A percentile compares a stretch with the other conserved stretches of the same genome.
These are phyloP conservation scores for Microplitis mediator DNA, from an alignment of 1,140 invertebrate species.

Conservation along the genomic window DNA sequence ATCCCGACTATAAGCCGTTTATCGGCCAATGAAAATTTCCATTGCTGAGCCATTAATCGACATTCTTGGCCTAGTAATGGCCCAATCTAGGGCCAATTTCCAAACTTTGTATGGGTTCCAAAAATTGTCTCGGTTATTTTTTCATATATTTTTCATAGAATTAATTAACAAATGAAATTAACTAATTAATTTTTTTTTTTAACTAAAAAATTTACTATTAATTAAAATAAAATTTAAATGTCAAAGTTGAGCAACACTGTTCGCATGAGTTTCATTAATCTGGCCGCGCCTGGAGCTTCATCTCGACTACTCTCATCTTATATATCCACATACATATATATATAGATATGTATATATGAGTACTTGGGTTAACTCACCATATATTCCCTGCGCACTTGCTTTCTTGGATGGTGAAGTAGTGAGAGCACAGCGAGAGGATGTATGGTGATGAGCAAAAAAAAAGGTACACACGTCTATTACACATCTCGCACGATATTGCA, in stretches of 20 bases:
- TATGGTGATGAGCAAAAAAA: background rate
- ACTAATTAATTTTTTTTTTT: too few species aligned
- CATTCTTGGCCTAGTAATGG: too few species aligned
- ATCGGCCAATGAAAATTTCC: too few species aligned
- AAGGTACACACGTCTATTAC: background rate
- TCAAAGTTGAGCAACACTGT: slow-evolving; percentile 44
- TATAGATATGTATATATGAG: background rate
- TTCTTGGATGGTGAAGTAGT: background rate
- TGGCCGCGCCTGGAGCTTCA: slow-evolving; percentile 46
- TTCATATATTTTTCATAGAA: too few species aligned
- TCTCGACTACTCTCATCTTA: slow-evolving; percentile 31
- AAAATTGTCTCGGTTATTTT: too few species aligned
- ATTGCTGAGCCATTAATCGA: too few species aligned
- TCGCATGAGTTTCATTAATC: slow-evolving; percentile 52
- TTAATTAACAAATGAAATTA: too few species aligned
- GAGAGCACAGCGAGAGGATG: background rate
- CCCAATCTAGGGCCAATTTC: too few species aligned
- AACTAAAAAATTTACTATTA: too few species aligned
- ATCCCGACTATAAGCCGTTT: too few species aligned
- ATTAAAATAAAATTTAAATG: background rate
- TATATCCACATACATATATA: background rate
- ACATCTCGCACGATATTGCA: slow-evolving; percentile 22
- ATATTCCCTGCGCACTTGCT: slow-evolving; percentile 3
- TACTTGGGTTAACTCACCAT: too few species aligned
- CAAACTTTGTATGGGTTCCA: too few species aligned